Conservation (phyloP, 2,888 invertebrate species). For the Cataglyphis livida region DNA sequence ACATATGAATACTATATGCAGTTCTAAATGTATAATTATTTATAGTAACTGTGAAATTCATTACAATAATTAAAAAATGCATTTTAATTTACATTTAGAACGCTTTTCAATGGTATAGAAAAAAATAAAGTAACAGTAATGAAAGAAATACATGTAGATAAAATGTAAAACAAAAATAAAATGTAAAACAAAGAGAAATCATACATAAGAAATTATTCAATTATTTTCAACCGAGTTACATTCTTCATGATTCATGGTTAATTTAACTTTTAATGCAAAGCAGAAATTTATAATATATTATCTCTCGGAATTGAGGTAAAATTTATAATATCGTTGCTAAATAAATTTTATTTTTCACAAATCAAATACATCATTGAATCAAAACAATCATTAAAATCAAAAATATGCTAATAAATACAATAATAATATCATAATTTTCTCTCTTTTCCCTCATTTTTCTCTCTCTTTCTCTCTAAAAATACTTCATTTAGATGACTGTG, state of each 20-base stretch:
- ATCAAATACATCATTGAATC: background rate
- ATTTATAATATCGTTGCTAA: background rate
- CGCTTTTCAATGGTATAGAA: background rate
- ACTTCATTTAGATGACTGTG: background rate
- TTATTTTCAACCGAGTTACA: background rate
- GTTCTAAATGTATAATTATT: background rate
- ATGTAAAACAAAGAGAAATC: background rate
- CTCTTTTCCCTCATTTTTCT: background rate
- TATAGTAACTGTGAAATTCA: background rate
- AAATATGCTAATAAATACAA: background rate
- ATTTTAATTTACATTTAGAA: background rate
- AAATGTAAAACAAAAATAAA: background rate
- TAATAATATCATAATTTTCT: background rate
- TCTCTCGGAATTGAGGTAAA: background rate
- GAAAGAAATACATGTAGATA: too few species aligned
- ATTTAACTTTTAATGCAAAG: background rate
- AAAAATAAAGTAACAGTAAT: background rate
- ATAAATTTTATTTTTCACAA: background rate
- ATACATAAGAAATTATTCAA: background rate
- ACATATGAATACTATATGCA: background rate
- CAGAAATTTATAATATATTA: background rate
- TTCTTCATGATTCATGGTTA: background rate
- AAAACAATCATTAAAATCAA: background rate
- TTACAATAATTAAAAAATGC: background rate
- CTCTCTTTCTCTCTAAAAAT: background rate